Evolutionary conservation across 2,888 invertebrate species (phyloP).

Genomic region (Periphyllus acericola): DNA sequence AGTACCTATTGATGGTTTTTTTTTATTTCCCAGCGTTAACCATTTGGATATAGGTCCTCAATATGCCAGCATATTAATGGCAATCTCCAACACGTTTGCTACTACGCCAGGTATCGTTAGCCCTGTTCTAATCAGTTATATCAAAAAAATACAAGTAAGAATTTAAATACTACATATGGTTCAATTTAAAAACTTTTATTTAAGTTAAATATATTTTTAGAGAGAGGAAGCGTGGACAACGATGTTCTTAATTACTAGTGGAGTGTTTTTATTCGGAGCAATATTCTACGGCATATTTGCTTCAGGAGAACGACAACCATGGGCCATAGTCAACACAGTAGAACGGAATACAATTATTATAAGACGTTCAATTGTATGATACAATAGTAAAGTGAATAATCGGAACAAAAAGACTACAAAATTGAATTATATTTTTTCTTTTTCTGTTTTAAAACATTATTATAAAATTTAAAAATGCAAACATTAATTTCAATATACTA

Average conservation of each 20-base stretch:
- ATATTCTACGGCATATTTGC: constrained; percentile 83
- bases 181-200: not conserved
- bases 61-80: constrained; percentile 92
- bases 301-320: constrained; percentile 84
- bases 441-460: not conserved
- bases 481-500: not conserved
- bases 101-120: constrained; percentile 93
- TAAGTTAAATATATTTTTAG: constrained; percentile 68
- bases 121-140: constrained; percentile 82
- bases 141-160: constrained; percentile 78
- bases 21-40: constrained; percentile 69
- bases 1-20: not conserved
- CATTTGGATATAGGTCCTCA: constrained; percentile 92
- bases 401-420: not conserved
- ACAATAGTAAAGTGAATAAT: not conserved
- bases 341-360: not conserved
- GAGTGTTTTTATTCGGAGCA: constrained; percentile 85
- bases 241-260: constrained; percentile 86
- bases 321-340: constrained; percentile 72
- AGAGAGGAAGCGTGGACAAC: constrained; percentile 82
- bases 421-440: not conserved
- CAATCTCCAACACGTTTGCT: constrained; percentile 88
- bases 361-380: constrained; percentile 22
- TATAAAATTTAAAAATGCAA: not conserved
- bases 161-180: not conserved